Evolutionary conservation across 1,140 invertebrate species (phyloP), one percentile per base, ranked within the genome.

Genomic region (Ceratina japonica): DNA sequence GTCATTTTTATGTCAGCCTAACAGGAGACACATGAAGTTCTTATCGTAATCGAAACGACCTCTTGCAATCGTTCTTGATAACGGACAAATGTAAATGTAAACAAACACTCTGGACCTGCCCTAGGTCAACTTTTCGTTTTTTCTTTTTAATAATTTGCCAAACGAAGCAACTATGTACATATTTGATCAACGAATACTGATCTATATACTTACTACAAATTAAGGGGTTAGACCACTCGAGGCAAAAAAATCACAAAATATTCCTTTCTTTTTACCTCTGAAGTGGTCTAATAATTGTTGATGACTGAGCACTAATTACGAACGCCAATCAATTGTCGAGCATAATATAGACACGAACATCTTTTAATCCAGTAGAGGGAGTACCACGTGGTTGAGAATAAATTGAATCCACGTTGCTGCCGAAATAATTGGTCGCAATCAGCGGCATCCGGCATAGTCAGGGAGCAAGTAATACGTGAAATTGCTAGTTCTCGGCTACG

Each of bases 381-480:
- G 27, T 12, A 31, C 10, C 51, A 27, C 49, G 31, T 16, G 8
- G 66, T 54, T 10, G 66, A 69, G 52, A 69, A 54, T 69, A 69
- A 69, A 69, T 69, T 15, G 66, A 54, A 18, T 20, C 24, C 51
- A 56, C 24, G 51, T 24, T 54, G 66, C 16, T 27, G 49, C 52
- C 66, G 52, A 70, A 70, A 70, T 70, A 70, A 70, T 70, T 70
- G 52, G 24, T 56, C n/a, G n/a, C 52, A 37, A 70, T 69, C 66
- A 56, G 24, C 66, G 22, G 22, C 51, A 70, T 56, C 51, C 66
- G 66, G 66, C 66, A 44, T n/a, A 31, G 66, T 22, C 24, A 56
- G 66, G 54, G 52, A 70, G 66, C 66, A 37, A 70, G 58, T 70
- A 56, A 70, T 31, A 70, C 27, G 27, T 13, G 51, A 58, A 70